phyloP scores from a whole-genome alignment of 2,113 vertebrate species.

The Daubentonia madagascariensis region DNA sequence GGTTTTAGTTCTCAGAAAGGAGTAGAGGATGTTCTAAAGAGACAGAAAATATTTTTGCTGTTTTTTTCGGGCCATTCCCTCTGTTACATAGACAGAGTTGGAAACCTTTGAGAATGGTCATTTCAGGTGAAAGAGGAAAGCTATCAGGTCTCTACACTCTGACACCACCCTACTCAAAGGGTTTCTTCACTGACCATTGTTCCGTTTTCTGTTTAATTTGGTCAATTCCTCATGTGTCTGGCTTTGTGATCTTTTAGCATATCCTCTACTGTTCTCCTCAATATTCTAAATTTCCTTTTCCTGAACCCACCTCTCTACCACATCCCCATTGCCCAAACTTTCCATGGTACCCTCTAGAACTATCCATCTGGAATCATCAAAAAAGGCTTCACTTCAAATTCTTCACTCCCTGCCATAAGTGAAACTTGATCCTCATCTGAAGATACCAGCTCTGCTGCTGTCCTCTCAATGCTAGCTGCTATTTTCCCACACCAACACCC shows the following conservation, averaged over 20 bases:
- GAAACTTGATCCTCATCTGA: not conserved
- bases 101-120: not conserved
- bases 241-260: not conserved
- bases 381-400: not conserved
- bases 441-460: not conserved
- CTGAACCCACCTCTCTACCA: not conserved
- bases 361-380: not conserved
- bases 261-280: not conserved
- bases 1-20: too few relatives aligned
- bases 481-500: fast-evolving
- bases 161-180: not conserved
- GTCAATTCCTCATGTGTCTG: not conserved
- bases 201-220: not conserved
- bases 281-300: not conserved
- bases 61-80: too few relatives aligned
- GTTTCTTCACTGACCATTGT: not conserved
- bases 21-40: too few relatives aligned
- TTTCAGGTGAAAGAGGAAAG: not conserved
- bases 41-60: too few relatives aligned
- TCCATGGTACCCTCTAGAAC: not conserved
- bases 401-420: not conserved
- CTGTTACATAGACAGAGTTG: not conserved
- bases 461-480: not conserved
- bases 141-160: not conserved
- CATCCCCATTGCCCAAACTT: not conserved